Evolutionary conservation across 2,888 invertebrate genomes (phyloP).

Genomic region (Neoitamus cyanurus): DNA sequence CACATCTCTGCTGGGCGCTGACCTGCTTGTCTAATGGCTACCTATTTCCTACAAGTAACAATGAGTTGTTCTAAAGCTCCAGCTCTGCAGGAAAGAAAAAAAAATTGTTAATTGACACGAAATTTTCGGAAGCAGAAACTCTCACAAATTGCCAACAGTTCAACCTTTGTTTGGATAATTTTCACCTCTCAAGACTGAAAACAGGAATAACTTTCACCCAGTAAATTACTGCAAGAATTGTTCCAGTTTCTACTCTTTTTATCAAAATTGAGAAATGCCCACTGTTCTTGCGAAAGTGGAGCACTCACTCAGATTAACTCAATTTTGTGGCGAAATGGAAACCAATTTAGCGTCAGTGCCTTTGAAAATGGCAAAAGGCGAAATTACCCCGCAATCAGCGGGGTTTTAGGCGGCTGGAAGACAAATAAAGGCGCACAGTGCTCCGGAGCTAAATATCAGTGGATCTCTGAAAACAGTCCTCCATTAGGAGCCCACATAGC

Average conservation of each 20-base stretch:
- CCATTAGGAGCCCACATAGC: slow-evolving; percentile 7
- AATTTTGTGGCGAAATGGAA: slow-evolving; percentile 1
- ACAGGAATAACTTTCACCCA: not conserved
- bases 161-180: not conserved
- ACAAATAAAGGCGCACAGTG: not conserved
- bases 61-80: not conserved
- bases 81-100: not conserved
- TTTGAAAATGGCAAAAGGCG: not conserved
- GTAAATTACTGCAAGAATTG: not conserved
- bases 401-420: not conserved
- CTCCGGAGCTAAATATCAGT: not conserved
- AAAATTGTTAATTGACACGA: not conserved
- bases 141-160: not conserved
- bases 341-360: not conserved
- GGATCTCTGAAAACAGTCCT: not conserved
- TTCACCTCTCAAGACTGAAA: not conserved
- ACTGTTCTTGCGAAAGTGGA: not conserved
- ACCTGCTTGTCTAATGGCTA: not conserved
- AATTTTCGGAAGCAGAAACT: not conserved
- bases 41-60: not conserved
- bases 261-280: not conserved
- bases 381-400: not conserved
- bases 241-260: not conserved
- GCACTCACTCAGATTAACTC: not conserved
- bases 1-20: no score